Evolutionary conservation across 2,888 invertebrate genomes (phyloP).

Genomic region (Calameuta idolon): DNA sequence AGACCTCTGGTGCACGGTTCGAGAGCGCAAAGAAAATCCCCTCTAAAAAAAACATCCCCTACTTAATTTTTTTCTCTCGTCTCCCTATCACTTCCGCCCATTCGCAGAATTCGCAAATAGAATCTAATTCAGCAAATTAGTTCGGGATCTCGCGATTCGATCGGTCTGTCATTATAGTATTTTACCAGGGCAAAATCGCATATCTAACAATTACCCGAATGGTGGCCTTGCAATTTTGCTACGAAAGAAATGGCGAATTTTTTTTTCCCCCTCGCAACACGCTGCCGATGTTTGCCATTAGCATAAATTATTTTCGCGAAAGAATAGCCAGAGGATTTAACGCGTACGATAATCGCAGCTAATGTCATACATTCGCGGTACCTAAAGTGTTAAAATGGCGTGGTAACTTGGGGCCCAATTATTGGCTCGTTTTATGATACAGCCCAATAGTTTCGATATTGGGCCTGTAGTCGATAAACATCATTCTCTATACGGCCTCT

Average conservation of each 20-base stretch:
- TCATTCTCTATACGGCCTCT: slow-evolving; percentile 1
- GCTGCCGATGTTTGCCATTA: slow-evolving; percentile 37
- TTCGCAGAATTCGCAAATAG: not conserved
- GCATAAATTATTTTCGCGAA: slow-evolving; percentile 54
- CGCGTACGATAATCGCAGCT: slow-evolving; percentile 32
- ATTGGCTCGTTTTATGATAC: slow-evolving; percentile 16
- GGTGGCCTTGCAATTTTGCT: slow-evolving; percentile 28
- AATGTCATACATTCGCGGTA: slow-evolving; percentile 53
- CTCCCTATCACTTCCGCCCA: slow-evolving; percentile 17
- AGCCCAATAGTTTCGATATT: not conserved
- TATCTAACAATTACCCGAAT: slow-evolving; percentile 47
- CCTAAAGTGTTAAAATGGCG: slow-evolving; percentile 55
- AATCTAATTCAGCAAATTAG: not conserved
- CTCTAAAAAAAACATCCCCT: not conserved
- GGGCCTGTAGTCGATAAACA: slow-evolving; percentile 1
- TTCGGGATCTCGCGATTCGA: not conserved
- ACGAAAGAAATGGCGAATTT: not conserved
- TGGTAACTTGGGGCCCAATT: slow-evolving; percentile 33
- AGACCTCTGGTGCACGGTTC: not conserved
- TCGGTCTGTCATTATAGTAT: slow-evolving; percentile 35
- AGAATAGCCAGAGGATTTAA: slow-evolving; percentile 36
- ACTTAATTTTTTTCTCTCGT: not conserved
- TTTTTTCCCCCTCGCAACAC: not conserved
- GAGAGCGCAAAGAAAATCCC: not conserved
- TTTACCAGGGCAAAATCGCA: slow-evolving; percentile 38